These are phyloP conservation scores for Oxystoma pomonae DNA, from an alignment of 2,888 invertebrate genomes.

Conservation along the genomic window DNA sequence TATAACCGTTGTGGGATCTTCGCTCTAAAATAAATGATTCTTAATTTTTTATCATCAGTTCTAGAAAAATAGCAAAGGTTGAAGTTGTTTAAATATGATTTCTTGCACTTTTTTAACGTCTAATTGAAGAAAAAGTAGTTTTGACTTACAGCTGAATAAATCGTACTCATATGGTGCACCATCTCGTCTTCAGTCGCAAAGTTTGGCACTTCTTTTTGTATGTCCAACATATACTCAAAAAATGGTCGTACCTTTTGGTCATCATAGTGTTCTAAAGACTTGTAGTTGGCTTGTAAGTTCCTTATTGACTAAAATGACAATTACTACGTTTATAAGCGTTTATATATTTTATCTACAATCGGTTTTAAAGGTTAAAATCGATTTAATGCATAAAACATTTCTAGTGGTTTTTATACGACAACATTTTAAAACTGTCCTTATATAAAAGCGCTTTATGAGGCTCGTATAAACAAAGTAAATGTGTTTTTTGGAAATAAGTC, in stretches of 20 bases:
- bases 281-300: conserved; percentile 13
- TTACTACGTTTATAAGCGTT: too few relatives aligned
- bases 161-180: conserved; percentile 32
- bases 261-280: conserved; percentile 5
- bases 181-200: conserved; percentile 33
- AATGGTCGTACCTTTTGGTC: conserved; percentile 20
- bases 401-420: too few relatives aligned
- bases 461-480: too few relatives aligned
- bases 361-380: too few relatives aligned
- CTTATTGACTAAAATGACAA: conserved; percentile 16
- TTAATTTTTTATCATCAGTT: too few relatives aligned
- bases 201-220: conserved; percentile 24
- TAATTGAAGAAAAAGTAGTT: too few relatives aligned
- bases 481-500: too few relatives aligned
- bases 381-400: too few relatives aligned
- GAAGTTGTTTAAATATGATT: conserved; percentile 5
- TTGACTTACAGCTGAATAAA: conserved; percentile 31
- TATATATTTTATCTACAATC: too few relatives aligned
- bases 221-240: conserved; percentile 31
- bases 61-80: neutral
- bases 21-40: conserved; percentile 33
- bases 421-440: too few relatives aligned
- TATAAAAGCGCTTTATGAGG: too few relatives aligned
- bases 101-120: neutral
- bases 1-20: conserved; percentile 35